These are phyloP conservation scores for Noctua comes DNA, from an alignment of 2,888 invertebrate genomes.

Conservation along the genomic window DNA sequence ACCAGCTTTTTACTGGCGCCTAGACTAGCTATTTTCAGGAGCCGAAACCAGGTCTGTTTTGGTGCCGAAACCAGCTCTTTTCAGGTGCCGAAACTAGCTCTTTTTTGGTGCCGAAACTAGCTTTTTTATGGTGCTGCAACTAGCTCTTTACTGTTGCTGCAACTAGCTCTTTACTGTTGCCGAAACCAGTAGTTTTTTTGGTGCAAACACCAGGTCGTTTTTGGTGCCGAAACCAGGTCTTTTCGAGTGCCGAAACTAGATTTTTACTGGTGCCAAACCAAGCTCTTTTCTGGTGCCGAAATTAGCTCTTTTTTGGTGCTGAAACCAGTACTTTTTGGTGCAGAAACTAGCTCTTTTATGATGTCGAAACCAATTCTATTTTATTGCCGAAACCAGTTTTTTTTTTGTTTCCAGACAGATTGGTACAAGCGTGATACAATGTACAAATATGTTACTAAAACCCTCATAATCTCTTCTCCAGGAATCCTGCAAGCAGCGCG, in stretches of 20 bases:
- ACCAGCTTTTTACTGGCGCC: background rate
- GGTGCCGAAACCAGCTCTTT: background rate
- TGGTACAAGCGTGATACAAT: background rate
- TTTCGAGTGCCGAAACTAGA: background rate
- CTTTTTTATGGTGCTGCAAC: background rate
- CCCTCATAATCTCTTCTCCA: conserved; percentile 55
- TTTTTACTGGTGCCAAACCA: background rate
- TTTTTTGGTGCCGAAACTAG: too few relatives aligned
- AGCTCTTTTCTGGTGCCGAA: background rate
- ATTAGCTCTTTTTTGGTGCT: too few relatives aligned
- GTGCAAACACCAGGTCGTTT: rapidly evolving
- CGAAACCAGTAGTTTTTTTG: background rate
- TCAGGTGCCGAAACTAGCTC: too few relatives aligned
- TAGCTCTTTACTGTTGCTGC: rapidly evolving
- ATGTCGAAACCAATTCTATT: background rate
- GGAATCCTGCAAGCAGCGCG: conserved; percentile 92
- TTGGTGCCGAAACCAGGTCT: rapidly evolving
- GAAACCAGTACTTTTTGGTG: background rate
- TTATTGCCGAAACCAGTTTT: background rate
- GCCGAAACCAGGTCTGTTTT: background rate
- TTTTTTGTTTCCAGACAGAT: background rate
- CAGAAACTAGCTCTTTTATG: background rate
- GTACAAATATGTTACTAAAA: background rate
- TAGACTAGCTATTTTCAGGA: too few relatives aligned
- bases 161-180: rapidly evolving